Base-by-base conservation (phyloP, 2,888 invertebrate genomes). In the Tenthredo scrophulariae region DNA sequence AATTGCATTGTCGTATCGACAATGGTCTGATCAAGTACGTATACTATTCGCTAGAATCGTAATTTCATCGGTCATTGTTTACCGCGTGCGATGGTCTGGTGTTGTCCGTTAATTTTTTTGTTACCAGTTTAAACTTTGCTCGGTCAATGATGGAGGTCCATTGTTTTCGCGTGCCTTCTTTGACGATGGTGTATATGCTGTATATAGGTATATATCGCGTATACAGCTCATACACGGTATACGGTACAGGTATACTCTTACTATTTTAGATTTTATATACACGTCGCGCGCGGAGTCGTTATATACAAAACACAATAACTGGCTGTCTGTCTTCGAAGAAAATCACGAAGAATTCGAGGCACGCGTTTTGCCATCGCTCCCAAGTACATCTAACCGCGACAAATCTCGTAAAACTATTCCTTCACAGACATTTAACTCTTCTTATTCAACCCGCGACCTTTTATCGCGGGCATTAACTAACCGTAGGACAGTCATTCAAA, bases 1-100 rank as follows among this genome's bases (percentile, higher is more conserved):
- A 77, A 33, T 77, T 15, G 26, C 77, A 77, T 77, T 77, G 77
- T 77, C 54, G 77, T 37, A 26, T 54, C 54, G 29, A 77, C 77
- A 54, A 77, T 77, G 62, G 62, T 62, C 13, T 62, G 74, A 46
- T 46, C 74, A 74, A 40, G 74, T 40, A 46, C 74, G 46, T 54
- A 54, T 54, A 54, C 54, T 77, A 46, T 77, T 77, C 54, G 77
- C 54, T 54, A 77, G 77, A 54, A 77, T 77, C 54, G 50, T 77
- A 50, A 77, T 77, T 77, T 77, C 29, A 77, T 54, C 77, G 46
- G 77, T 54, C 54, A 77, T 77, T 77, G 50, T 77, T 77, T 77
- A 50, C 77, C 54, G 29, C 77, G 29, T 18, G n/a, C 54, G n/a
- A 54, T 33, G 6, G 29, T n/a, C 22, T 77, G 29, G 54, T 54